These are phyloP conservation scores for Dysmachus trigonus DNA, from an alignment of 2,888 invertebrate genomes.

Conservation along the genomic window DNA sequence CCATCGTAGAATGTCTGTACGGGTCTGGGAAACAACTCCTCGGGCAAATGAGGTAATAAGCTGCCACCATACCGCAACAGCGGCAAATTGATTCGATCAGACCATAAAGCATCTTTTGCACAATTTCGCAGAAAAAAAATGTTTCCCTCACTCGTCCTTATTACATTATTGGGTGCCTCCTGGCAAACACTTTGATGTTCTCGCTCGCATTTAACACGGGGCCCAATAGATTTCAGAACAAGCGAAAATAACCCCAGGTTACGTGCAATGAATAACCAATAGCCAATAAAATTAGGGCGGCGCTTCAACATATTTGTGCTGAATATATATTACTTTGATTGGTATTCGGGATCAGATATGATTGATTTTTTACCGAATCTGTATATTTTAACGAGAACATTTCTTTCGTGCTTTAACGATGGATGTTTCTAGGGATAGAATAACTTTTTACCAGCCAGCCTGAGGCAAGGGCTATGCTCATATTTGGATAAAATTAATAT, in stretches of 20 bases:
- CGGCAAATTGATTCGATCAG: constrained; percentile 30
- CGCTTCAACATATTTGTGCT: constrained; percentile 17
- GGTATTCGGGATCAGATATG: constrained; percentile 36
- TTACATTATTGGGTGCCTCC: not conserved
- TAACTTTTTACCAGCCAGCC: not conserved
- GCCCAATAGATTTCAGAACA: constrained; percentile 35
- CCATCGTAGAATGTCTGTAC: not conserved
- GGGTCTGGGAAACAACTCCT: not conserved
- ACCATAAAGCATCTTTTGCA: constrained; percentile 26
- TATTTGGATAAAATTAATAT: not conserved
- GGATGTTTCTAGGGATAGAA: not conserved
- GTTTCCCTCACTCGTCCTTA: not conserved
- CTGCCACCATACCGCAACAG: not conserved
- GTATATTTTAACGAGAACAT: not conserved
- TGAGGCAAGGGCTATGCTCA: not conserved
- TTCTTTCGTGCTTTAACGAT: not conserved
- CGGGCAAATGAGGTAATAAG: not conserved
- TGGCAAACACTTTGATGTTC: constrained; percentile 25
- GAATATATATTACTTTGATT: constrained; percentile 37
- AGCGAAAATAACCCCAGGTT: constrained; percentile 31
- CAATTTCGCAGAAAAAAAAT: not conserved
- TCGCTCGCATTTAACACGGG: constrained; percentile 27
- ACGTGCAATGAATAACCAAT: constrained; percentile 35
- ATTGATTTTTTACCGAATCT: constrained; percentile 22
- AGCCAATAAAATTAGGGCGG: constrained; percentile 23